Conservation (phyloP, 2,797 vertebrate species). For the Neosilurus hyrtlii region DNA sequence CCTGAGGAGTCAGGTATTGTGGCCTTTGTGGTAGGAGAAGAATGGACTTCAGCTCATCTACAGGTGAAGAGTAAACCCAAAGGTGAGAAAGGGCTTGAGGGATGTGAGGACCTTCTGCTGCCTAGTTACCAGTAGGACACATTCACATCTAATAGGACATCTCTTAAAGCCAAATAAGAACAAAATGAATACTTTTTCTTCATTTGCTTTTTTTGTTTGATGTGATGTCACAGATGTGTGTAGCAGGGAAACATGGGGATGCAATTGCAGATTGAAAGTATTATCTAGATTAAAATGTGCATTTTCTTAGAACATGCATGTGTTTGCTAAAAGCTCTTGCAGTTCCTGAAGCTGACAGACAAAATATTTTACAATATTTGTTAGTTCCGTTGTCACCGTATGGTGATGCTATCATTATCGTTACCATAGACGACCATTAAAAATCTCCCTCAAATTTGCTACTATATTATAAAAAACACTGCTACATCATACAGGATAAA, state of each 20-base stretch:
- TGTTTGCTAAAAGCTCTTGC: too few species aligned
- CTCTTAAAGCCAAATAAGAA: neutral
- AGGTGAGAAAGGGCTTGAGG: conserved; percentile 60
- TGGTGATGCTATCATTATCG: too few species aligned
- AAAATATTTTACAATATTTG: too few species aligned
- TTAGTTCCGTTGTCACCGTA: too few species aligned
- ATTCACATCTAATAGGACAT: too few species aligned
- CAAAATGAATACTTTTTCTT: neutral
- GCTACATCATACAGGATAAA: neutral
- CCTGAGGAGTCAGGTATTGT: conserved; percentile 79
- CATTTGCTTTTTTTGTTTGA: neutral
- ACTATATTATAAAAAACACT: neutral
- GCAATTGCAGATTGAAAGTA: too few species aligned
- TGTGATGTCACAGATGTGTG: neutral
- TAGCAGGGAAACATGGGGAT: too few species aligned
- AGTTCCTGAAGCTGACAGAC: too few species aligned
- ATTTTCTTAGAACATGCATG: too few species aligned
- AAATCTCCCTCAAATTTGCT: too few species aligned
- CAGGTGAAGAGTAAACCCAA: conserved; percentile 76
- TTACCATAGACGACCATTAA: too few species aligned
- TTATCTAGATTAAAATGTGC: too few species aligned
- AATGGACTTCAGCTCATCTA: conserved; percentile 73
- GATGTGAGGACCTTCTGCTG: neutral
- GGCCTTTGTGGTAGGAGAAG: conserved; percentile 73
- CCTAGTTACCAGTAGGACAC: neutral